Base-by-base conservation (phyloP, 2,888 invertebrate species). In the Epistrophella euchroma region DNA sequence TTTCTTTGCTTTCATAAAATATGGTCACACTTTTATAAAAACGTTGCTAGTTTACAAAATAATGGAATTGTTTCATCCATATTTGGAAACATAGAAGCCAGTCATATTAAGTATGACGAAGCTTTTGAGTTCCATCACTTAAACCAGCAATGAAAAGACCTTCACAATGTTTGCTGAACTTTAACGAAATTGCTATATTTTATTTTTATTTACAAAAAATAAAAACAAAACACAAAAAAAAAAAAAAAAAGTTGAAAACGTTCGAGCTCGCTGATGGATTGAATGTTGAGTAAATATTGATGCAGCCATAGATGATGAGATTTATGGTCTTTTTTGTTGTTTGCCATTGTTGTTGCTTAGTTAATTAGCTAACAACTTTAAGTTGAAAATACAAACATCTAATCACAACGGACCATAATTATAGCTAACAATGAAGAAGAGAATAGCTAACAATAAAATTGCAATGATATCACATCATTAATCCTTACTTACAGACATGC, bases 141-240 rank as follows among this genome's bases (percentile, higher is more conserved):
- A 28, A 32, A 19, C 15, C 9, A 62, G 19, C 45, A 71, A 47
- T 50, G 4, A n/a, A 13, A 74, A 79, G 74, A 84, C 83, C 83
- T 84, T 84, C 83, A 66, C 56, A 47, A 50, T 84, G 83, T 70
- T 84, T 79, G 79, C 70, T 83, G 83, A 83, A 83, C 83, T 84
- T 84, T 71, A 74, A 79, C 83, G 70, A 84, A 35, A 56, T 10
- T 32, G 32, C 35, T 28, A 17, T n/a, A 62, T 35, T 11, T 35
- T 11, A 11, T 19, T 37, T 37, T 15, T 37, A 3, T 4, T 58
- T 35, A 2, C 3, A 9, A 9, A 22, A 52, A 15, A 62, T 28
- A 74, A 50, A 52, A 19, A 2, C 3, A 9, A 9, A 22, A 52
- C 10, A 62, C 28, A 74, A 50, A 52, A 19, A 45, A 45, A 43